These are phyloP conservation scores for Ginglymostoma cirratum DNA, from an alignment of 2,113 vertebrate species.

Conservation along the genomic window DNA sequence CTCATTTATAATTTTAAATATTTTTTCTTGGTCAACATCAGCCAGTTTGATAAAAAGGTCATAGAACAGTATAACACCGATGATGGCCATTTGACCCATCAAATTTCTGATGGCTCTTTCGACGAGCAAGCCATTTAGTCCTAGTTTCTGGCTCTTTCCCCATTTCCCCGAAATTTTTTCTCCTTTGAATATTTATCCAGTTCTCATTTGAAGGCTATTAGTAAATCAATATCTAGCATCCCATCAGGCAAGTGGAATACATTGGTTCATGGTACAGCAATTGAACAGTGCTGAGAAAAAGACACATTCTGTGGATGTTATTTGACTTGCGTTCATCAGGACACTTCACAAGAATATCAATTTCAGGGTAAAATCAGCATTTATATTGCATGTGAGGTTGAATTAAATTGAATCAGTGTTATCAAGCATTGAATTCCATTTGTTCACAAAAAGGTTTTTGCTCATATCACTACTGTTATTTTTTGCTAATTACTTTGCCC, in stretches of 20 bases:
- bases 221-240: neutral
- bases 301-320: too few relatives aligned
- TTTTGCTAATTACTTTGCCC: neutral
- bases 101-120: neutral
- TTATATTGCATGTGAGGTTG: too few relatives aligned
- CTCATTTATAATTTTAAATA: too few relatives aligned
- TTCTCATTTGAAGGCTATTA: neutral
- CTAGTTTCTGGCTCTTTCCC: neutral
- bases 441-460: neutral
- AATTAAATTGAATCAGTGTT: too few relatives aligned
- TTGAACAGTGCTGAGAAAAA: too few relatives aligned
- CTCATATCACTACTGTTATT: neutral
- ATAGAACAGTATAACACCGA: neutral
- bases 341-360: too few relatives aligned
- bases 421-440: neutral
- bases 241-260: neutral
- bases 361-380: too few relatives aligned
- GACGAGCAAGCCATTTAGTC: neutral
- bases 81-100: neutral
- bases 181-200: neutral
- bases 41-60: too few relatives aligned
- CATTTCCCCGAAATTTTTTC: neutral
- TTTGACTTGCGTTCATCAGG: too few relatives aligned
- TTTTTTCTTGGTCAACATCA: too few relatives aligned
- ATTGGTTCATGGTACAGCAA: too few relatives aligned